These are phyloP conservation scores for Kuschelorhynchus macadamiae DNA, from an alignment of 2,888 invertebrate genomes.

Conservation along the genomic window DNA sequence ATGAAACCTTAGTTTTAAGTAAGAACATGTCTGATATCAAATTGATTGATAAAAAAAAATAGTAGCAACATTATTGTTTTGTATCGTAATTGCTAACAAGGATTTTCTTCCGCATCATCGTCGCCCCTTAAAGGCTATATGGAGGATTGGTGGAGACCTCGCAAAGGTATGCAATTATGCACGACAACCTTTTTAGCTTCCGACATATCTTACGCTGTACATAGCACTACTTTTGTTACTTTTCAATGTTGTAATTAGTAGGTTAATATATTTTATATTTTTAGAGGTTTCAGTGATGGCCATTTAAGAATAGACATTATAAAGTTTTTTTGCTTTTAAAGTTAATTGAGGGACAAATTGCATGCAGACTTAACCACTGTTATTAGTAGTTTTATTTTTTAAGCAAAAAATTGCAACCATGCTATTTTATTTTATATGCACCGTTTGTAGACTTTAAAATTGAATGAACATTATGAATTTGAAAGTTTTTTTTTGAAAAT, in stretches of 20 bases:
- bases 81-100: slow-evolving; percentile 69
- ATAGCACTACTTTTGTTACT: slow-evolving; percentile 13
- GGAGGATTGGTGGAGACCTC: slow-evolving; percentile 98
- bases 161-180: slow-evolving; percentile 80
- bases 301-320: too few species aligned
- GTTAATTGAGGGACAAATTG: too few species aligned
- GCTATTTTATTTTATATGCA: too few species aligned
- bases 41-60: background rate
- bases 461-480: too few species aligned
- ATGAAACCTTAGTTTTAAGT: too few species aligned
- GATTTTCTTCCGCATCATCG: slow-evolving; percentile 86
- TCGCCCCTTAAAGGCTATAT: slow-evolving; percentile 96
- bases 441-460: too few species aligned
- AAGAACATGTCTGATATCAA: background rate
- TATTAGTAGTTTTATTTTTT: too few species aligned
- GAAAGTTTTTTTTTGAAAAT: too few species aligned
- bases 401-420: too few species aligned
- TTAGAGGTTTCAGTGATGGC: background rate
- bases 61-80: slow-evolving; percentile 53
- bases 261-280: background rate
- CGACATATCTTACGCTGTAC: slow-evolving; percentile 18
- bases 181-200: slow-evolving; percentile 11
- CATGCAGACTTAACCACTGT: too few species aligned
- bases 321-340: too few species aligned
- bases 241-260: background rate